These are phyloP conservation scores for Meloidogyne floridensis DNA, from an alignment of 1,140 invertebrate genomes.

Conservation along the genomic window DNA sequence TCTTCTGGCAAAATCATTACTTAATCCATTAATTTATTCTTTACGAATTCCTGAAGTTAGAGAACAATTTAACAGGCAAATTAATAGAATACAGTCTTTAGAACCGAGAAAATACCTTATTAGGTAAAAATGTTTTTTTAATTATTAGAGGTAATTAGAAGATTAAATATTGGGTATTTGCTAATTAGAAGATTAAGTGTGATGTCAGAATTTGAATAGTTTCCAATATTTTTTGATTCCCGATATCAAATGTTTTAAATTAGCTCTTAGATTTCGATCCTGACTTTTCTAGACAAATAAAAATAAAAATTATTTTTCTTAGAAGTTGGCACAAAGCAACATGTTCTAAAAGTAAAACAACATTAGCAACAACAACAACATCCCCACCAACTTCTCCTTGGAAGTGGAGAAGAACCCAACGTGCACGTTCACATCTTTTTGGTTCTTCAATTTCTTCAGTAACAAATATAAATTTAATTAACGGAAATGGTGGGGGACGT, in stretches of 20 bases:
- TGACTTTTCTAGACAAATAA: too few species aligned
- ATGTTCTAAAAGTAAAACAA: too few species aligned
- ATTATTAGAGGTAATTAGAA: too few species aligned
- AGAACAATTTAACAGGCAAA: constrained; percentile 16
- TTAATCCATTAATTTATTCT: constrained; percentile 57
- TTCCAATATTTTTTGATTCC: too few species aligned
- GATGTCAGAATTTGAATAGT: too few species aligned
- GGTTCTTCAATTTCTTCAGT: background rate
- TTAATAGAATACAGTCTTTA: background rate
- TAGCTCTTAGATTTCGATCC: too few species aligned
- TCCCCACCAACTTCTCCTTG: background rate
- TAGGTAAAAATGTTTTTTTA: background rate
- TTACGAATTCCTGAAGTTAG: constrained; percentile 54
- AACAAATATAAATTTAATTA: constrained; percentile 7
- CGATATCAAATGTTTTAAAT: too few species aligned
- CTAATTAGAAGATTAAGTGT: too few species aligned
- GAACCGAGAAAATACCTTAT: background rate
- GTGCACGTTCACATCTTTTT: constrained; percentile 8
- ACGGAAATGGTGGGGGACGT: background rate
- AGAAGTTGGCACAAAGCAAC: too few species aligned
- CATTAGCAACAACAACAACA: background rate
- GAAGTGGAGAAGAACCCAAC: constrained; percentile 1
- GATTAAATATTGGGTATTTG: too few species aligned
- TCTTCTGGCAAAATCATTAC: constrained; percentile 52
- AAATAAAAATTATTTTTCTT: too few species aligned